These are phyloP conservation scores for Cotesia typhae DNA, from an alignment of 1,140 invertebrate species.

Conservation along the genomic window DNA sequence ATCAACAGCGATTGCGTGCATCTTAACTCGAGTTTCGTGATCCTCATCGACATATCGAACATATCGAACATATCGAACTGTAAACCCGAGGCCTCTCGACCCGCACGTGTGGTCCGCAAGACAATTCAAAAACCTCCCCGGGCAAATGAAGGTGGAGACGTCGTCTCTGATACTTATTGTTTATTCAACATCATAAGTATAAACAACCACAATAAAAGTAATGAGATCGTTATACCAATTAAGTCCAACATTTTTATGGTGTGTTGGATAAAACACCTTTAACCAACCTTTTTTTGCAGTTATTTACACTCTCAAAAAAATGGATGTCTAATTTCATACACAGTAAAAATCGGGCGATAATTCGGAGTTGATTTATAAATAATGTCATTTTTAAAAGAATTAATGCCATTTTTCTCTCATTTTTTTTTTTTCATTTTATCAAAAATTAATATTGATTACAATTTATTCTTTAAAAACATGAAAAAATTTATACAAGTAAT, in stretches of 20 bases:
- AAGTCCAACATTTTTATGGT: not conserved
- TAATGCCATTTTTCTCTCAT: too few relatives aligned
- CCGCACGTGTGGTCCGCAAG: conserved; percentile 18
- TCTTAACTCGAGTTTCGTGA: too few relatives aligned
- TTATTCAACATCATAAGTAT: conserved; percentile 10
- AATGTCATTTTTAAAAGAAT: too few relatives aligned
- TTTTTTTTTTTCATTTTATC: too few relatives aligned
- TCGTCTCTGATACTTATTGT: conserved; percentile 18
- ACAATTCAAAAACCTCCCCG: conserved; percentile 19
- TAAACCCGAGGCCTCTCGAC: conserved; percentile 6
- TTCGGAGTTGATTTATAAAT: too few relatives aligned
- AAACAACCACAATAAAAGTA: conserved; percentile 13
- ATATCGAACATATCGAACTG: conserved; percentile 15
- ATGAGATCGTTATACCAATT: not conserved
- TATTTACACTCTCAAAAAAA: too few relatives aligned
- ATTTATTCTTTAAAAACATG: too few relatives aligned
- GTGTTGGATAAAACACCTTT: not conserved
- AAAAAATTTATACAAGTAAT: too few relatives aligned
- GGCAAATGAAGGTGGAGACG: conserved; percentile 17
- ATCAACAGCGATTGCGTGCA: not conserved
- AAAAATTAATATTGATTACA: too few relatives aligned
- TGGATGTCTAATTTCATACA: too few relatives aligned
- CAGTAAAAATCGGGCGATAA: too few relatives aligned
- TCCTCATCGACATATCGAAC: conserved; percentile 5
- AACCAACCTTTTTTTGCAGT: not conserved